Conservation (phyloP, 2,888 invertebrate species). For the Pandemis corylana region DNA sequence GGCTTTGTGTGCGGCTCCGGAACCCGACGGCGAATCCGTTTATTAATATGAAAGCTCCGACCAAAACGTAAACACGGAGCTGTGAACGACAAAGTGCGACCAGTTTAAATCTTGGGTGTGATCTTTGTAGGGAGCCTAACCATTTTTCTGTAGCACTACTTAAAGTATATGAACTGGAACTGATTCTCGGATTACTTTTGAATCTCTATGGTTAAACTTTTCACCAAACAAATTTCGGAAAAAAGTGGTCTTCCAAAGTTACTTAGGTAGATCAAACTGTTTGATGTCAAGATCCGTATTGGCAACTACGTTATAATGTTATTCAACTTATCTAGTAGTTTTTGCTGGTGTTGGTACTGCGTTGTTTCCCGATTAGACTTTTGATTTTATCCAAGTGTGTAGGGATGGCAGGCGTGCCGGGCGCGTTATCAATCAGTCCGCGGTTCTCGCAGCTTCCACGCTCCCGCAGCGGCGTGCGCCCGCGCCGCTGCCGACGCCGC, state of each 20-base stretch:
- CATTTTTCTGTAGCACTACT: too few species aligned
- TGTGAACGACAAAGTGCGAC: too few species aligned
- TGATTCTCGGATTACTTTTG: too few species aligned
- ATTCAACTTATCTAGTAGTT: neutral
- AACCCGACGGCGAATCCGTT: neutral
- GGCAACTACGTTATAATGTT: neutral
- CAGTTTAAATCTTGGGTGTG: too few species aligned
- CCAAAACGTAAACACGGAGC: too few species aligned
- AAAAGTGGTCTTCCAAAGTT: too few species aligned
- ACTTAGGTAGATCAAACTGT: too few species aligned
- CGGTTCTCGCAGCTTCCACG: constrained; percentile 8
- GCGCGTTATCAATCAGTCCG: constrained; percentile 30
- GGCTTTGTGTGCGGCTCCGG: constrained; percentile 2
- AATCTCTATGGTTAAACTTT: too few species aligned
- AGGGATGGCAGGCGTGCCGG: constrained; percentile 7
- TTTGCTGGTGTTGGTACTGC: neutral
- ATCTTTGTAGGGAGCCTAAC: too few species aligned
- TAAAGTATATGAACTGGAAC: too few species aligned
- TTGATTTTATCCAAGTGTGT: neutral
- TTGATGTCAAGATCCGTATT: too few species aligned
- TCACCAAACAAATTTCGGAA: too few species aligned
- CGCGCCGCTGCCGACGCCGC: neutral
- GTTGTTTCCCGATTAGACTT: neutral
- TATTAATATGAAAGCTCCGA: neutral
- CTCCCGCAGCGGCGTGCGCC: neutral